These are phyloP conservation scores for Coregonus sp. DNA, from an alignment of 2,797 vertebrate genomes.

Conservation along the genomic window DNA sequence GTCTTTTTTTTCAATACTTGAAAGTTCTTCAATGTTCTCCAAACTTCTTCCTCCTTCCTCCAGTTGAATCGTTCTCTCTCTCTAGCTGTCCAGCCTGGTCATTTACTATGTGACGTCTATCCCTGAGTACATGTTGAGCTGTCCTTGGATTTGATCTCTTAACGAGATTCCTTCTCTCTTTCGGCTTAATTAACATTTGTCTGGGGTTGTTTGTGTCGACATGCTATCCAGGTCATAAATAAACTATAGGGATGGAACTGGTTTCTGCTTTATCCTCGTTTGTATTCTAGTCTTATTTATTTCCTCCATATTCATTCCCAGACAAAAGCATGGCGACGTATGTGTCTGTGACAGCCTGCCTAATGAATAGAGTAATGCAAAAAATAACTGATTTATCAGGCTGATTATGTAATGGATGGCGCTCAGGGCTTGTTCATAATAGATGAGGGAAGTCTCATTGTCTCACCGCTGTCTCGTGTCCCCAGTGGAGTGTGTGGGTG, in stretches of 20 bases:
- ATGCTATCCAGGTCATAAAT: constrained; percentile 75
- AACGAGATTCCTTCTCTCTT: constrained; percentile 37
- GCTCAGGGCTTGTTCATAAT: too few relatives aligned
- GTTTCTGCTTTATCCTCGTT: constrained; percentile 45
- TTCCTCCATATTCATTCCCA: constrained; percentile 57
- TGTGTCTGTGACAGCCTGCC: too few relatives aligned
- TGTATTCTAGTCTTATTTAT: constrained; percentile 55
- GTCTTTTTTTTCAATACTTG: constrained; percentile 17
- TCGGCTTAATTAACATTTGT: constrained; percentile 59
- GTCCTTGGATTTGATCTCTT: constrained; percentile 51
- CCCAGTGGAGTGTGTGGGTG: too few relatives aligned
- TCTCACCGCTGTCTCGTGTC: too few relatives aligned
- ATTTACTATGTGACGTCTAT: too few relatives aligned
- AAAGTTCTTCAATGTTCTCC: constrained; percentile 27
- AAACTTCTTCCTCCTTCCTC: constrained; percentile 18
- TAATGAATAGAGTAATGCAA: too few relatives aligned
- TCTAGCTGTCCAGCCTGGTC: too few relatives aligned
- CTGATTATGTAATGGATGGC: too few relatives aligned
- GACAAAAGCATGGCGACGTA: background rate
- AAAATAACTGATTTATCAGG: too few relatives aligned
- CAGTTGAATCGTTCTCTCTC: constrained; percentile 46
- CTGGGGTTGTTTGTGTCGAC: constrained; percentile 69
- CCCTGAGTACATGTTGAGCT: constrained; percentile 1
- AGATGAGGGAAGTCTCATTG: too few relatives aligned
- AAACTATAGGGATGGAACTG: constrained; percentile 65